Base-by-base conservation (phyloP, 2,888 invertebrate genomes). In the Chamaedrilus cognettii region DNA sequence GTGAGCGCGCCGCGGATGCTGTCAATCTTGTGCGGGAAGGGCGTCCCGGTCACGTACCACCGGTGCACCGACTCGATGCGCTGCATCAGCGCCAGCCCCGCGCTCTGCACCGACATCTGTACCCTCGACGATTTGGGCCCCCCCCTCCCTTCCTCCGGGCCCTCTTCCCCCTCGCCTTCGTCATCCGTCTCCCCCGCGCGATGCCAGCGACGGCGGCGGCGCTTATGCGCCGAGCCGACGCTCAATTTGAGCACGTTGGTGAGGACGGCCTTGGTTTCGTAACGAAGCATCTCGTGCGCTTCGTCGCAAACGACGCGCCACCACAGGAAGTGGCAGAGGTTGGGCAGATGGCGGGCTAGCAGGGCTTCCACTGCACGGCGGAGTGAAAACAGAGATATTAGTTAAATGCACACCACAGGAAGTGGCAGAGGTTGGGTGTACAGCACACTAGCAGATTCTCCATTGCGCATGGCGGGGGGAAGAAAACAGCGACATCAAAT, bases 41-140 rank as follows among this genome's bases (percentile, higher is more conserved):
- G 67, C 15, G 67, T 67, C 28, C 67, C 67, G 2, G 67, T 67
- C 32, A 67, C 59, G 30, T 67, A 67, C 67, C 67, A 67, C 31
- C 59, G 26, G 23, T 64, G 59, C 0, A 42, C 33, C 15, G 67
- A 49, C 4, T 15, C 28, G 49, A 67, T 42, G 19, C 35, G 42
- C 26, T 28, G 30, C 50, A 67, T 50, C 7, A 26, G 33, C 26
- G 23, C 32, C 33, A 67, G 51, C 51, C 67, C 67, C 15, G 7
- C 5, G 28, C 66, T 66, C 7, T 33, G 33, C 11, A 42, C 42
- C 11, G 11, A 42, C 42, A 19, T 19, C n/a, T n/a, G n/a, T n/a
- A n/a, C n/a, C 19, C 11, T 42, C 19, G 42, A 11, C 19, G 42
- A 42, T 19, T 42, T 42, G 19, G 11, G 19, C 11, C 42, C 42